These are phyloP conservation scores for Platyrinchus mystaceus DNA, from an alignment of 2,797 vertebrate genomes.

Conservation along the genomic window DNA sequence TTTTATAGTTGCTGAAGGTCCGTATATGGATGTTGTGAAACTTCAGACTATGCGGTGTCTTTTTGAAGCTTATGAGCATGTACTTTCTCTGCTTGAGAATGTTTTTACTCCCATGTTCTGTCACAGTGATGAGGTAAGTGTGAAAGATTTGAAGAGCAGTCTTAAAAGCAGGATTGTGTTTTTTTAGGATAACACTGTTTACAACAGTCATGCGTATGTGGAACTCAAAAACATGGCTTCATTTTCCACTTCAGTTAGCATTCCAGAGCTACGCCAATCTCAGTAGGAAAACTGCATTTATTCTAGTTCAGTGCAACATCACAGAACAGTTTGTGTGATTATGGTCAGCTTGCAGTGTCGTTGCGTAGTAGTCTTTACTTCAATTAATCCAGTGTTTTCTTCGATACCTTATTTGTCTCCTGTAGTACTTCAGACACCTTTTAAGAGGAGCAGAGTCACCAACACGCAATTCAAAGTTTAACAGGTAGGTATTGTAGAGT, in stretches of 20 bases:
- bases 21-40: constrained; percentile 86
- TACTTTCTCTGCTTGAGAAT: constrained; percentile 90
- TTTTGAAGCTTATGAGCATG: constrained; percentile 95
- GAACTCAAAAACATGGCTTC: neutral
- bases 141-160: neutral
- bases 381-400: neutral
- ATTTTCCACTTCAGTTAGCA: neutral
- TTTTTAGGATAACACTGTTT: neutral
- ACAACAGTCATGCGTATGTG: neutral
- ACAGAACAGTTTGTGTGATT: neutral
- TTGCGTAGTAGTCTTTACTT: neutral
- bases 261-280: neutral
- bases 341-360: neutral
- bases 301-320: neutral
- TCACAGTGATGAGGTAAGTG: constrained; percentile 92
- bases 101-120: constrained; percentile 98
- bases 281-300: neutral
- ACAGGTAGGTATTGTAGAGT: constrained; percentile 79
- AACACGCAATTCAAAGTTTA: constrained; percentile 84
- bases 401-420: neutral
- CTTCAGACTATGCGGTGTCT: constrained; percentile 93
- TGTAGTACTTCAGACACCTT: constrained; percentile 93
- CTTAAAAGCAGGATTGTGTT: neutral
- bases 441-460: constrained; percentile 91
- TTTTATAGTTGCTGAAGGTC: constrained; percentile 84